These are phyloP conservation scores for Nysson spinosus DNA, from an alignment of 2,888 invertebrate genomes.

Conservation along the genomic window DNA sequence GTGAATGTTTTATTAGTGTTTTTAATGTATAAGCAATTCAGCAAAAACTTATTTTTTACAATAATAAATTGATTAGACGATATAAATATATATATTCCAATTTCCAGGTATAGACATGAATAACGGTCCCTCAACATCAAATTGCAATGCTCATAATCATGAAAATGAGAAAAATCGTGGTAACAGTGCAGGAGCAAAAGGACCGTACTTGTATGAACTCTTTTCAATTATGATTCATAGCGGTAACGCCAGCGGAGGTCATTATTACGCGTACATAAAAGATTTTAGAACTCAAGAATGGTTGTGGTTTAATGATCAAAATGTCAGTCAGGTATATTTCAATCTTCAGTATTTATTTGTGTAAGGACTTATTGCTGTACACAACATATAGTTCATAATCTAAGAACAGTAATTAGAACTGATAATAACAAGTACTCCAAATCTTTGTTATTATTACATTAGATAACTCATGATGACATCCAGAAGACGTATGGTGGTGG, in stretches of 20 bases:
- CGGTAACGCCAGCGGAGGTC: conserved; percentile 93
- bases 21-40: too few species aligned
- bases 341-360: not conserved
- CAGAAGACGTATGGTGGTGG: conserved; percentile 90
- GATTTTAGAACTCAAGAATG: conserved; percentile 86
- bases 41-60: too few species aligned
- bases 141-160: conserved; percentile 76
- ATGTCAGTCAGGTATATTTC: conserved; percentile 83
- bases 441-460: conserved; percentile 28
- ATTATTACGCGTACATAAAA: conserved; percentile 95
- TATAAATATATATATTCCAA: too few species aligned
- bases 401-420: not conserved
- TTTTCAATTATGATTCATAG: conserved; percentile 96
- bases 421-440: not conserved
- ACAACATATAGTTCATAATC: too few species aligned
- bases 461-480: conserved; percentile 90
- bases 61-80: too few species aligned
- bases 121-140: conserved; percentile 73
- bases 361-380: too few species aligned
- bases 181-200: conserved; percentile 76
- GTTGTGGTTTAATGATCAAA: conserved; percentile 94
- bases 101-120: conserved; percentile 83
- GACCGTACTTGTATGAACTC: conserved; percentile 89
- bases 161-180: conserved; percentile 79
- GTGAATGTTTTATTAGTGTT: too few species aligned